Evolutionary conservation across 2,888 invertebrate species (phyloP).

Genomic region (Galerucella nymphaeae): DNA sequence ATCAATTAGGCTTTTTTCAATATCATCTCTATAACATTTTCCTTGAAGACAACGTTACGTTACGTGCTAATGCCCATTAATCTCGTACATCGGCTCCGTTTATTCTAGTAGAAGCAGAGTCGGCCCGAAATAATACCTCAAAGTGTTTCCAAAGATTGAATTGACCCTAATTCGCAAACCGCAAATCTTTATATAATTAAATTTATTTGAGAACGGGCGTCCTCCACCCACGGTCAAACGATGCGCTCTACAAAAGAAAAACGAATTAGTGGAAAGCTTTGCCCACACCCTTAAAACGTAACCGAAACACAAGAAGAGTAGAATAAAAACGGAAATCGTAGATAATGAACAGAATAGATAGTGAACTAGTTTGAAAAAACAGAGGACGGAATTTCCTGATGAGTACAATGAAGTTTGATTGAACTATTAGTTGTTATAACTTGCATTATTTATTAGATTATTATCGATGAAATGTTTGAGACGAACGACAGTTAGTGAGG

Average conservation of each 20-base stretch:
- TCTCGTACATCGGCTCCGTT: neutral
- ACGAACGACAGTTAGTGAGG: too few species aligned
- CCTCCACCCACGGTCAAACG: conserved; percentile 23
- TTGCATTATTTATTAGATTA: too few species aligned
- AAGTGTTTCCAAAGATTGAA: conserved; percentile 40
- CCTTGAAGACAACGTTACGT: neutral
- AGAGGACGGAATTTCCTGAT: too few species aligned
- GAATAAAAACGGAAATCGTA: conserved; percentile 14
- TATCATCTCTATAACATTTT: neutral
- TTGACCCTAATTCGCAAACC: conserved; percentile 43
- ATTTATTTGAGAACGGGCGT: conserved; percentile 34
- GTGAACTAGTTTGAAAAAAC: neutral
- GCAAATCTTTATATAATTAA: conserved; percentile 41
- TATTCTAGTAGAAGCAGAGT: neutral
- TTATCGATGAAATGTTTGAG: too few species aligned
- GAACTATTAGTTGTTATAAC: too few species aligned
- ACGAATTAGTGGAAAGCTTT: conserved; percentile 18
- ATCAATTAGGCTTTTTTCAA: neutral
- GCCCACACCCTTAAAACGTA: conserved; percentile 10
- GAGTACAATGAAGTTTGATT: too few species aligned
- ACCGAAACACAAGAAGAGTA: conserved; percentile 6
- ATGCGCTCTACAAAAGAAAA: conserved; percentile 21
- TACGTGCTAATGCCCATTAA: conserved; percentile 6
- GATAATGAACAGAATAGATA: conserved; percentile 4
- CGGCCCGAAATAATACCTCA: conserved; percentile 26